phyloP scores from a whole-genome alignment of 1,140 invertebrate species.

The Cyphomyrmex costatus region DNA sequence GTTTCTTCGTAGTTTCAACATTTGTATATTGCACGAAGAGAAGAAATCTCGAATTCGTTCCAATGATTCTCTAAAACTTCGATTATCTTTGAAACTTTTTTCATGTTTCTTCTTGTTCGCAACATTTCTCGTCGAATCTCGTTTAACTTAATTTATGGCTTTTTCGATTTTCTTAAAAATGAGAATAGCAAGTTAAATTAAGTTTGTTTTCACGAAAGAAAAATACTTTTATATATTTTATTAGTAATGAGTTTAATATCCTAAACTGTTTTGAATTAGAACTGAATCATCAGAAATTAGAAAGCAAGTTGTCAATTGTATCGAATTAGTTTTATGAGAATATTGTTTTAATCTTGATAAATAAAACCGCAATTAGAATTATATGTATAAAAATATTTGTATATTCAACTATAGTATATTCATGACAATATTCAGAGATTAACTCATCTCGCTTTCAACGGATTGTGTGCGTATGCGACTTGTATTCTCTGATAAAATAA shows the following conservation, averaged over 20 bases:
- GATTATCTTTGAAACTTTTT: conserved; percentile 21
- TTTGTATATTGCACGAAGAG: conserved; percentile 24
- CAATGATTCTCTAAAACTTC: conserved; percentile 29
- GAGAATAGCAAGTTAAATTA: background rate
- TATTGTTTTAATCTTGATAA: background rate
- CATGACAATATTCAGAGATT: background rate
- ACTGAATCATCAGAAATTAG: background rate
- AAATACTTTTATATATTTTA: conserved; percentile 3
- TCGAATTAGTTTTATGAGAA: background rate
- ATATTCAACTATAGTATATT: background rate
- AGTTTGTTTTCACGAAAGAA: background rate
- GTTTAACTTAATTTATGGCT: conserved; percentile 7
- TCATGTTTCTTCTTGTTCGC: background rate
- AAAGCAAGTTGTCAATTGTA: background rate
- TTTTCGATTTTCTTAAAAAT: background rate
- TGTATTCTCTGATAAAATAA: conserved; percentile 10
- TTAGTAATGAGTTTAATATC: background rate
- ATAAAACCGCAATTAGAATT: background rate
- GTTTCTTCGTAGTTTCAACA: conserved; percentile 44
- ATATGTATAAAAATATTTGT: background rate
- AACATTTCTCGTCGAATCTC: conserved; percentile 10
- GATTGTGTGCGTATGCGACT: background rate
- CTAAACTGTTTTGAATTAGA: background rate
- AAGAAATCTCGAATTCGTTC: conserved; percentile 9
- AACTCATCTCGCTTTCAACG: background rate